These are phyloP conservation scores for Ceyx melanurus DNA, from an alignment of 2,113 vertebrate species.

Conservation along the genomic window DNA sequence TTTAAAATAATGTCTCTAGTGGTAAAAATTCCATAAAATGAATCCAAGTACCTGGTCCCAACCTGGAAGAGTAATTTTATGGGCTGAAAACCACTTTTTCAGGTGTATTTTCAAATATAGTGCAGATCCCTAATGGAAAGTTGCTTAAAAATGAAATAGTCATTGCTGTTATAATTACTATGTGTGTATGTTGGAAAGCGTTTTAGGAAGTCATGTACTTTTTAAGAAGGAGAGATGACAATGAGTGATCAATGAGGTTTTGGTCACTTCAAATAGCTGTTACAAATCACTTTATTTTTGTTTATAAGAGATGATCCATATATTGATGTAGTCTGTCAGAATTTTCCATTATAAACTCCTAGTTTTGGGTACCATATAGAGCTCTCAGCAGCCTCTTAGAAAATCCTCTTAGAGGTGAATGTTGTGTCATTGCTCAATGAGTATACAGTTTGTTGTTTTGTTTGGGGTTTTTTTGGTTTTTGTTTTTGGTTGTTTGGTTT, in stretches of 20 bases:
- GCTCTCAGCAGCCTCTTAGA: not conserved
- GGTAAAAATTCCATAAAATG: conserved; percentile 2
- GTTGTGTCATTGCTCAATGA: not conserved
- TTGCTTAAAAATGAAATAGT: conserved; percentile 31
- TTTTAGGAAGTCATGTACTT: conserved; percentile 19
- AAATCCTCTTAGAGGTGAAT: not conserved
- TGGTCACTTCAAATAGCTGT: conserved; percentile 2
- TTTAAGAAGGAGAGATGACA: conserved; percentile 15
- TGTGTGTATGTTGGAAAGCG: not conserved
- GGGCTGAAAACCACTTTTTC: not conserved
- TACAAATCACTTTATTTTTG: conserved; percentile 40
- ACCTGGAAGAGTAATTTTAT: not conserved
- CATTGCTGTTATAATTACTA: not conserved
- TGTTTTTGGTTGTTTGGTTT: not conserved
- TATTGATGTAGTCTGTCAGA: conserved; percentile 41
- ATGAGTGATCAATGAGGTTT: conserved; percentile 23
- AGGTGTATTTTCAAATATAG: not conserved
- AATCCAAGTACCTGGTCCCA: not conserved
- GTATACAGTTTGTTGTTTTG: not conserved
- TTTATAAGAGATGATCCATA: not conserved
- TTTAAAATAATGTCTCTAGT: not conserved
- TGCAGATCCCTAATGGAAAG: not conserved
- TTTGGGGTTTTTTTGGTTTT: too few species aligned
- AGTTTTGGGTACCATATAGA: not conserved
- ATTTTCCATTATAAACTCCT: conserved; percentile 17